phyloP scores from a whole-genome alignment of 2,888 invertebrate genomes.

The Leptura quadrifasciata region DNA sequence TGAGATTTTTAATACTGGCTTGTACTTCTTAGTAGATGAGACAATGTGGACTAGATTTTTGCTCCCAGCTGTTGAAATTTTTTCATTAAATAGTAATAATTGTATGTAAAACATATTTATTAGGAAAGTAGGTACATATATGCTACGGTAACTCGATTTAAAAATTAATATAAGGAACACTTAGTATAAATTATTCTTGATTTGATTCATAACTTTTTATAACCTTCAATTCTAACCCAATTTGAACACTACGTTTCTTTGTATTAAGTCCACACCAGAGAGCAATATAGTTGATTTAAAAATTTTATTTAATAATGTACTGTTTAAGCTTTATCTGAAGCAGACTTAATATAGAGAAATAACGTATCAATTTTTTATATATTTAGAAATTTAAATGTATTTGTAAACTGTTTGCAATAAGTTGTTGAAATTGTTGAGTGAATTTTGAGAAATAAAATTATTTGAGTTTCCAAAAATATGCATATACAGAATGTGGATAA shows the following conservation, averaged over 20 bases:
- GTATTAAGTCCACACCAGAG: not conserved
- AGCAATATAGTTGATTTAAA: no score
- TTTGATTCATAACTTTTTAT: not conserved
- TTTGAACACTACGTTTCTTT: not conserved
- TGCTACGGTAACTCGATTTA: conserved; percentile 40
- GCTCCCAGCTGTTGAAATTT: conserved; percentile 65
- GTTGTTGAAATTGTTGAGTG: no score
- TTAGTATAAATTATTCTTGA: conserved; percentile 25
- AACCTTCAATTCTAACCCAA: not conserved
- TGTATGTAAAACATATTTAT: conserved; percentile 3
- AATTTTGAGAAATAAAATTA: not conserved
- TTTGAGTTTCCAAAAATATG: not conserved
- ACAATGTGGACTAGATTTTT: conserved; percentile 71
- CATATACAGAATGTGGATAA: no score
- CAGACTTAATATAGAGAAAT: not conserved
- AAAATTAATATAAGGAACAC: conserved; percentile 35
- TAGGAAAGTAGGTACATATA: conserved; percentile 28
- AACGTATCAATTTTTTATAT: not conserved
- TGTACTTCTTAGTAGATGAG: conserved; percentile 69
- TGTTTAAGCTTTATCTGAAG: not conserved
- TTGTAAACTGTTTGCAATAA: not conserved
- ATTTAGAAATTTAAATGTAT: not conserved
- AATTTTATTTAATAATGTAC: no score
- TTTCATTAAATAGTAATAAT: conserved; percentile 19
- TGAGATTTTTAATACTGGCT: conserved; percentile 70